Evolutionary conservation across 2,888 invertebrate genomes (phyloP).

Genomic region (Drosophila mayaguana): DNA sequence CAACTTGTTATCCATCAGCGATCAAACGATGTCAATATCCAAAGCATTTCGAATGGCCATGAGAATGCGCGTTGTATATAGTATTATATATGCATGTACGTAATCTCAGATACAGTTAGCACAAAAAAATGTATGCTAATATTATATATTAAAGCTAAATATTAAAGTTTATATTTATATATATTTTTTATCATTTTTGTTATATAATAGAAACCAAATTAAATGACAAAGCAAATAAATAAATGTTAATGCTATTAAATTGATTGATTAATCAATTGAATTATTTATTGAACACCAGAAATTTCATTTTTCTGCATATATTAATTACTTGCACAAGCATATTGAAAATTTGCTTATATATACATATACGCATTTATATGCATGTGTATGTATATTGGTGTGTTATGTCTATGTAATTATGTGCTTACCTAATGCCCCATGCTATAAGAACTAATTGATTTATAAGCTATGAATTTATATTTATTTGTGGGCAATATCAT

Average conservation of each 20-base stretch:
- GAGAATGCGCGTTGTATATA: neutral
- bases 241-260: neutral
- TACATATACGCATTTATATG: neutral
- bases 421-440: neutral
- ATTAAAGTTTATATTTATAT: neutral
- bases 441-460: neutral
- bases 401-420: neutral
- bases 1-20: constrained; percentile 22
- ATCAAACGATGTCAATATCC: constrained; percentile 8
- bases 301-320: neutral
- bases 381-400: neutral
- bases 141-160: neutral
- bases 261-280: neutral
- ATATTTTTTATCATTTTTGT: neutral
- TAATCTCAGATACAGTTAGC: neutral
- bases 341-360: neutral
- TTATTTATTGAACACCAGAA: neutral
- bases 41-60: neutral
- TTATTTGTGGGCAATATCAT: neutral
- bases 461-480: neutral
- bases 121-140: neutral
- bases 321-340: neutral
- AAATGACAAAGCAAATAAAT: neutral
- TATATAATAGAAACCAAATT: neutral
- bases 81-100: neutral